Evolutionary conservation across 2,888 invertebrate genomes (phyloP), one percentile per base, ranked within the genome.

Genomic region (Pocota personata): DNA sequence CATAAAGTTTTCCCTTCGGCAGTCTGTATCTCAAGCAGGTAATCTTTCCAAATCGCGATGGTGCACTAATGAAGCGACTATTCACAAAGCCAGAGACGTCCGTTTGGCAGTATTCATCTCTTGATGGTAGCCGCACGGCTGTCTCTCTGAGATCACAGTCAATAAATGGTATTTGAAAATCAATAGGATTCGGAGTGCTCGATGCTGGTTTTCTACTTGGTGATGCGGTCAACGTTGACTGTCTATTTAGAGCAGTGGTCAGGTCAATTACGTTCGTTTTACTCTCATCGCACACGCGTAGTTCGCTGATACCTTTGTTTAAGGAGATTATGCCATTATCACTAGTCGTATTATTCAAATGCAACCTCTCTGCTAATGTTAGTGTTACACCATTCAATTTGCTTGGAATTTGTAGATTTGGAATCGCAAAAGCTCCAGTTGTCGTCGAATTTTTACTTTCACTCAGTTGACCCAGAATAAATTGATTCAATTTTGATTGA

Each of bases 201-300:
- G 8, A 58, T 62, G 4, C 16, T 1, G 7, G 12, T 16, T 24
- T 40, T 21, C 19, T 50, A 10, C 69, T 72, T 71, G 58, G 62
- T 24, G 37, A 35, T 24, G 37, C 43, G 27, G 24, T 24, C 43
- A 82, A 24, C 14, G 72, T 50, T 46, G 69, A 30, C 3, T 50
- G 24, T 19, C 48, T 77, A 66, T 90, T 90, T 1, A 92, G 80
- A 2, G 91, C 89, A 3, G 88, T 60, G 7, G 90, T 89, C 64
- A 91, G 77, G 82, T 92, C 92, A 16, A 91, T 91, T 7, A 87
- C 76, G 19, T 48, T 16, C 3, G 5, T 3, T 16, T 72, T 37
- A 6, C 12, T 40, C 3, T 88, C 62, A 6, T 84, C 78, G 43
- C 30, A 46, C 1, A 88, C 10, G 0, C 40, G 50, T 3, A 88